Conservation (phyloP, 2,888 invertebrate genomes). For the Hirtodrosophila alboralis region DNA sequence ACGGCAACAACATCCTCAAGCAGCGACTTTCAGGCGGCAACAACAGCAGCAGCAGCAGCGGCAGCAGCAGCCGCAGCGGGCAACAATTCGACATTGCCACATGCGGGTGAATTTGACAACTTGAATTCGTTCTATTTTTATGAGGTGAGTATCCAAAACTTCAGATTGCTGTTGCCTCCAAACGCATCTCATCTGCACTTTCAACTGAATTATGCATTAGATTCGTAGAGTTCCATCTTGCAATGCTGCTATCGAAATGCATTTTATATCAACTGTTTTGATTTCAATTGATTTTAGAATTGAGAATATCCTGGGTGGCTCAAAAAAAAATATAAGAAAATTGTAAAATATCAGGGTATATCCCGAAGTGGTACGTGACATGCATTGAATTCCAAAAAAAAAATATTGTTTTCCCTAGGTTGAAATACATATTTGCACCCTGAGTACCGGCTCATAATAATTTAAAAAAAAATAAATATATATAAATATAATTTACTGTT, state of each 20-base stretch:
- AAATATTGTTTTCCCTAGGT: no score
- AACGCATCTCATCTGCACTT: slow-evolving; percentile 21
- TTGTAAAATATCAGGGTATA: no score
- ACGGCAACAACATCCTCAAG: slow-evolving; percentile 49
- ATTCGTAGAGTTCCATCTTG: slow-evolving; percentile 17
- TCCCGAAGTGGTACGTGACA: no score
- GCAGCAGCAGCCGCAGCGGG: slow-evolving; percentile 27
- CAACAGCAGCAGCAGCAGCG: slow-evolving; percentile 48
- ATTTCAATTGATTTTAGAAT: slow-evolving; percentile 29
- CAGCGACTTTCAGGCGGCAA: slow-evolving; percentile 60
- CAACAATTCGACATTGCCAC: slow-evolving; percentile 47
- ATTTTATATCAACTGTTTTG: slow-evolving; percentile 21
- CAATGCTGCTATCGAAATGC: slow-evolving; percentile 28
- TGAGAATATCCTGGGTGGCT: neutral
- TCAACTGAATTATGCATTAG: slow-evolving; percentile 56
- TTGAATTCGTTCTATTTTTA: slow-evolving; percentile 84
- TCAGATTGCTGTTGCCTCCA: slow-evolving; percentile 5
- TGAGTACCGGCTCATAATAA: no score
- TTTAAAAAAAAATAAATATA: no score
- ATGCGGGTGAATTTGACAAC: slow-evolving; percentile 71
- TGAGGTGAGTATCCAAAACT: slow-evolving; percentile 73
- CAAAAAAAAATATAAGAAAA: no score
- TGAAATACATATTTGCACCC: no score
- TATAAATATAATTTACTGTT: no score
- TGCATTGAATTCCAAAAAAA: no score